phyloP scores from a whole-genome alignment of 2,797 vertebrate species.

The Tokudaia muenninki region DNA sequence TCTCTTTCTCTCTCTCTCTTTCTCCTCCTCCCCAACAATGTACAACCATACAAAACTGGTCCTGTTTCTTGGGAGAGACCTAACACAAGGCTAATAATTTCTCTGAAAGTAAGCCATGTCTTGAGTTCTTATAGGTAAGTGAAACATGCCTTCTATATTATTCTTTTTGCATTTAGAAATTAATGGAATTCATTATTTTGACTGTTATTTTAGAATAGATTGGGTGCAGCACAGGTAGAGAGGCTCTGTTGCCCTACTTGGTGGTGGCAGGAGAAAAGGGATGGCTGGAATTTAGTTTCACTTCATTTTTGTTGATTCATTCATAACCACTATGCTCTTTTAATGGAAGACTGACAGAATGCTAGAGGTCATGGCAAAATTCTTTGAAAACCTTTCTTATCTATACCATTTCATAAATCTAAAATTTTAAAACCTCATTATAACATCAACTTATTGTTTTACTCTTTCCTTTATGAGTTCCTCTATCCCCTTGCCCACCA shows the following conservation, averaged over 20 bases:
- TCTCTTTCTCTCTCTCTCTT: neutral
- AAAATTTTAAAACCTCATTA: conserved; percentile 1
- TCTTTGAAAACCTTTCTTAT: neutral
- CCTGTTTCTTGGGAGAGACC: neutral
- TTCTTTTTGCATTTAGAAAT: neutral
- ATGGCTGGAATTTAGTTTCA: neutral
- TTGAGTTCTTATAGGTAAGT: neutral
- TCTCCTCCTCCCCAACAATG: neutral
- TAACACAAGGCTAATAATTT: neutral
- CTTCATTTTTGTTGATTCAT: neutral
- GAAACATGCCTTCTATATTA: neutral
- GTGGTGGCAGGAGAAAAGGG: neutral
- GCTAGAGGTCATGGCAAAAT: neutral
- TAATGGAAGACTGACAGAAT: neutral
- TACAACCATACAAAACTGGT: neutral
- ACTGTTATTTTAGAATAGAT: neutral
- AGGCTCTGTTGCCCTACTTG: neutral
- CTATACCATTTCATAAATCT: conserved; percentile 13
- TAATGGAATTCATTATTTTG: no score
- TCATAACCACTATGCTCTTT: neutral
- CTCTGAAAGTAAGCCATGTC: neutral
- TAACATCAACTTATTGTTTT: conserved; percentile 11
- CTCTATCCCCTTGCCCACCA: neutral
- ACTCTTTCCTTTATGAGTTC: neutral
- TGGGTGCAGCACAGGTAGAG: neutral